Evolutionary conservation across 2,888 invertebrate genomes (phyloP).

Genomic region (Peribatodes rhomboidaria): DNA sequence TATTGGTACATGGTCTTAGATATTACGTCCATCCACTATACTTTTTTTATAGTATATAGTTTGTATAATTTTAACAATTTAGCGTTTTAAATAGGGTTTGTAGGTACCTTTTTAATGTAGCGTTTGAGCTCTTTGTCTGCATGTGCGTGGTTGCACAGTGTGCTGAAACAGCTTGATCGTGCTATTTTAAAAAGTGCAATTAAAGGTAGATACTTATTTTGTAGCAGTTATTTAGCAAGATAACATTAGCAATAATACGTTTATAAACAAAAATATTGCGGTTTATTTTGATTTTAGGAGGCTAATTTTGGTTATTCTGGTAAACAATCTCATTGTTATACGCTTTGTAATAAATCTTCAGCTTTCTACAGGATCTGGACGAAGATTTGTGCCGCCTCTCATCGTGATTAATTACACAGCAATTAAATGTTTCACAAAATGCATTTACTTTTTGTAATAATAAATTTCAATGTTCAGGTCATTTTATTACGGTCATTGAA

Average conservation of each 20-base stretch:
- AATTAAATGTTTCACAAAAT: not conserved
- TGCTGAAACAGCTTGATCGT: too few species aligned
- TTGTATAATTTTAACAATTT: too few species aligned
- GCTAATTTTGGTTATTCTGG: conserved; percentile 8
- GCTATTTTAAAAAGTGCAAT: not conserved
- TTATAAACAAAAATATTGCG: not conserved
- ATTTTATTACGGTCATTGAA: conserved; percentile 11
- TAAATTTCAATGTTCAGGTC: not conserved
- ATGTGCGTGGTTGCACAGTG: too few species aligned
- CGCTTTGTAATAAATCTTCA: conserved; percentile 4
- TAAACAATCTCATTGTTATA: conserved; percentile 3
- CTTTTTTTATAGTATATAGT: too few species aligned
- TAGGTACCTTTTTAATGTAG: too few species aligned
- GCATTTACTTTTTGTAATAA: conserved; percentile 3
- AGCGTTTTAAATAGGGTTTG: too few species aligned
- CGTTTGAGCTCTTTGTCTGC: too few species aligned
- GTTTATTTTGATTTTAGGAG: conserved; percentile 6
- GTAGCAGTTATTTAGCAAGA: not conserved
- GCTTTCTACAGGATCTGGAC: not conserved
- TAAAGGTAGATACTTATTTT: too few species aligned
- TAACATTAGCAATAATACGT: not conserved
- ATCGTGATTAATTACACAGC: conserved; percentile 8
- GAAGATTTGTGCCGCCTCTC: not conserved
- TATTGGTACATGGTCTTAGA: too few species aligned
- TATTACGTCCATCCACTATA: too few species aligned